Evolutionary conservation across 2,113 vertebrate species (phyloP).

Genomic region (Mesitornis unicolor): DNA sequence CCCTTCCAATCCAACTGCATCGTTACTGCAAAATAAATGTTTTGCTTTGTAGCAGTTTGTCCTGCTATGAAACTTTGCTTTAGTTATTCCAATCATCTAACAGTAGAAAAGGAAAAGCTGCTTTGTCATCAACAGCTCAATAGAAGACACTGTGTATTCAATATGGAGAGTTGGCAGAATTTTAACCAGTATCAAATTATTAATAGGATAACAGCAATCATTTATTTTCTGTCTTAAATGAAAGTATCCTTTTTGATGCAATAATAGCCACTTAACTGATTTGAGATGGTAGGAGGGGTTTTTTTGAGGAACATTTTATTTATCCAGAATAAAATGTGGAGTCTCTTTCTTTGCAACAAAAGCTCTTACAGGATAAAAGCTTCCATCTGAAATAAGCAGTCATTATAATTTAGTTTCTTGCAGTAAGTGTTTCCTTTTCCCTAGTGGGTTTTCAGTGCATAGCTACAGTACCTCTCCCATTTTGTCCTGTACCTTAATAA

Average conservation of each 20-base stretch:
- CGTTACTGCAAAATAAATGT: constrained; percentile 34
- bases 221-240: constrained; percentile 59
- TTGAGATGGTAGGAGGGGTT: background rate
- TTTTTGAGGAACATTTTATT: constrained; percentile 24
- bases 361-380: constrained; percentile 40
- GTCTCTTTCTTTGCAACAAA: constrained; percentile 31
- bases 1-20: constrained; percentile 40
- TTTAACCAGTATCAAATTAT: constrained; percentile 45
- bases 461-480: background rate
- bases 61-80: constrained; percentile 49
- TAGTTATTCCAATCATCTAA: constrained; percentile 40
- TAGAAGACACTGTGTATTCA: constrained; percentile 24
- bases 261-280: constrained; percentile 42
- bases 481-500: background rate
- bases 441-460: background rate
- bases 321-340: constrained; percentile 31
- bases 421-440: constrained; percentile 43
- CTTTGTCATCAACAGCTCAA: constrained; percentile 56
- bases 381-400: constrained; percentile 27
- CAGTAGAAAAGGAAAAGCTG: constrained; percentile 42
- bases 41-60: constrained; percentile 54
- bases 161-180: constrained; percentile 7
- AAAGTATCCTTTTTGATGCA: constrained; percentile 16
- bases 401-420: constrained; percentile 21
- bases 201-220: constrained; percentile 41